Base-by-base conservation (phyloP, 2,113 vertebrate species). In the Ariopsis seemanni region DNA sequence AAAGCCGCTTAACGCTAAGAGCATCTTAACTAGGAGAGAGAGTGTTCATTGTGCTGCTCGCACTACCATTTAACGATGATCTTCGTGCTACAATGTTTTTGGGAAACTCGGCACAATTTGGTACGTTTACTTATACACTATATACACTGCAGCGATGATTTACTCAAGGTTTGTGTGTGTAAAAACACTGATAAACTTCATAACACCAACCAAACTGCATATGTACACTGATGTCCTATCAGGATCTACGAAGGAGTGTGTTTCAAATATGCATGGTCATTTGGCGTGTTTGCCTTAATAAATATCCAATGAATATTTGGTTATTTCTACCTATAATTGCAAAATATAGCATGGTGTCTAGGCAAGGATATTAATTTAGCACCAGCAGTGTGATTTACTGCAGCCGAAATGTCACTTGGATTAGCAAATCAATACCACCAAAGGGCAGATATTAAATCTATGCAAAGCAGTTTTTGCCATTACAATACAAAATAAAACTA, bases 361-460 rank as follows among this genome's bases (percentile, higher is more conserved):
- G 55, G 52, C 75, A 79, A 55, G 4, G 6, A 27, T 15, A 78
- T 55, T n/a, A 53, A n/a, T 78, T 78, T 55, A 55, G 22, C 25
- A 27, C 75, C 25, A 15, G 12, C 52, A 55, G 52, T 55, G 75
- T 78, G 25, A 78, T n/a, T 27, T 55, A 57, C 75, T 57, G 52
- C 52, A 55, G 52, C n/a, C 52, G 27, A 79, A 79, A 79, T 79
- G 52, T 55, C 52, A 55, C 52, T 55, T 55, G 75, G 72, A 15
- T 30, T 50, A 78, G 75, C 75, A 78, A 78, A 78, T 78, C 75
- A 78, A 78, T 78, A 55, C 50, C 50, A 53, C 75, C 25, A 55
- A 27, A 30, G 75, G 75, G 52, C 75, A 79, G 75, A 55, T 79
- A 79, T 79, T 79, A 79, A 79, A 79, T 55, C 52, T 55, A 8